These are phyloP conservation scores for Tupaia chinensis DNA, from an alignment of 2,113 vertebrate genomes.

Conservation along the genomic window DNA sequence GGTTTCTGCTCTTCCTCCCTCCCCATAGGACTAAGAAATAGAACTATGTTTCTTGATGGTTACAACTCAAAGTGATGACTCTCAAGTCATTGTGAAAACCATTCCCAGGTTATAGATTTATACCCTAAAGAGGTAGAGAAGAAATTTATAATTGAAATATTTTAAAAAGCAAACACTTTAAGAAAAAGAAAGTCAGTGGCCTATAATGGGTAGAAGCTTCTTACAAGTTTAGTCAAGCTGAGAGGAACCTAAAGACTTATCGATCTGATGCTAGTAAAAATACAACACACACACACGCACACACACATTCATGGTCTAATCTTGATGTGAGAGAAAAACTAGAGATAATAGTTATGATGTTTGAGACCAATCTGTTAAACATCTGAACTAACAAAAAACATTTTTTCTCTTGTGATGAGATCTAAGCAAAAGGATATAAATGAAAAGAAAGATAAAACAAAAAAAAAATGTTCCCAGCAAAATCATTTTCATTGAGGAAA, in stretches of 20 bases:
- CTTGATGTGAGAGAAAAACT: neutral
- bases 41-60: neutral
- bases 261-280: neutral
- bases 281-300: neutral
- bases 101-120: neutral
- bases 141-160: neutral
- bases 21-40: neutral
- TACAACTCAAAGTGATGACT: neutral
- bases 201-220: neutral
- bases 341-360: neutral
- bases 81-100: neutral
- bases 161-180: neutral
- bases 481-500: neutral
- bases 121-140: neutral
- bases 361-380: neutral
- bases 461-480: neutral
- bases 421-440: neutral
- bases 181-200: neutral
- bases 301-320: neutral
- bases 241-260: neutral
- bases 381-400: neutral
- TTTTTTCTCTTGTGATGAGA: neutral
- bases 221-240: neutral
- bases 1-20: neutral
- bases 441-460: neutral